Evolutionary conservation across 2,888 invertebrate genomes (phyloP).

Genomic region (Eupithecia tripunctaria): DNA sequence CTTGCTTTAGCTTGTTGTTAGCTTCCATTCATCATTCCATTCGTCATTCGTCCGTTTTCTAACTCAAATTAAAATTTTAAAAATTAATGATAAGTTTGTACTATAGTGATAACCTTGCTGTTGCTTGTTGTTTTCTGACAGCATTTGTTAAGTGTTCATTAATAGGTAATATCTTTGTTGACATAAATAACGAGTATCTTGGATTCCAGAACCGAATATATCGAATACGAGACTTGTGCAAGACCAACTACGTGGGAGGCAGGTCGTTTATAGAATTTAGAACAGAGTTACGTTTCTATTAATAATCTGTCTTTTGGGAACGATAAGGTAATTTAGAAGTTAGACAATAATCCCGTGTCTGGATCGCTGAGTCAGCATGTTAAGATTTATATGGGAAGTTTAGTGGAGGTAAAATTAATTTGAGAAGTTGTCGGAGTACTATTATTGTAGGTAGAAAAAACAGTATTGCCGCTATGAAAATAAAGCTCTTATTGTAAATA

Average conservation of each 20-base stretch:
- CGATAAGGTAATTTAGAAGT: conserved; percentile 42
- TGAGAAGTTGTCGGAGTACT: neutral
- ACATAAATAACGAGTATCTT: too few relatives aligned
- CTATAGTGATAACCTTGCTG: too few relatives aligned
- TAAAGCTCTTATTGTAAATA: neutral
- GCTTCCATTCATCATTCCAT: too few relatives aligned
- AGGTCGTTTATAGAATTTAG: conserved; percentile 12
- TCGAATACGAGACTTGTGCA: neutral
- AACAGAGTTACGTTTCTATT: conserved; percentile 17
- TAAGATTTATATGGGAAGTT: conserved; percentile 29
- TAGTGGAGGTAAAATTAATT: conserved; percentile 6
- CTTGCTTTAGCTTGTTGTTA: too few relatives aligned
- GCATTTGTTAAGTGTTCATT: too few relatives aligned
- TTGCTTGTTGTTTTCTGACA: too few relatives aligned
- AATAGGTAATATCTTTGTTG: too few relatives aligned
- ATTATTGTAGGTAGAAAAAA: neutral
- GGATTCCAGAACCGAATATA: neutral
- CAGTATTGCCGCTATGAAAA: neutral
- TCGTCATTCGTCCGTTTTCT: too few relatives aligned
- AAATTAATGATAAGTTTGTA: too few relatives aligned
- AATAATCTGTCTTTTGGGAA: conserved; percentile 10
- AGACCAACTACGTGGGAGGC: conserved; percentile 5
- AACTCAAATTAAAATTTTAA: too few relatives aligned
- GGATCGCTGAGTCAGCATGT: conserved; percentile 40
- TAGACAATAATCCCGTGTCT: conserved; percentile 41